Conservation (phyloP, 2,113 vertebrate genomes). For the Heterocephalus glaber region DNA sequence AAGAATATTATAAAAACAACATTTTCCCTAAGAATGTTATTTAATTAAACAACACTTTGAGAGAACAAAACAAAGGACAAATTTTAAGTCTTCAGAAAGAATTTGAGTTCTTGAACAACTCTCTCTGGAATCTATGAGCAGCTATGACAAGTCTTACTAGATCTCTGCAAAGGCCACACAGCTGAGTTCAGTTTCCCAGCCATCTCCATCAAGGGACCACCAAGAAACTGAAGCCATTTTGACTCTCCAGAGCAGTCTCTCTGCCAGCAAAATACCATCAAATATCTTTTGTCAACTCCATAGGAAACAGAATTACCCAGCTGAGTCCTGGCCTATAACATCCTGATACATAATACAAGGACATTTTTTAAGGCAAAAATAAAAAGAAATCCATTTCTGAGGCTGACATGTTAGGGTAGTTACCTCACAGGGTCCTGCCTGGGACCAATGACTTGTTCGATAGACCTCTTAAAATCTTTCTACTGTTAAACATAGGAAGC, state of each 20-base stretch:
- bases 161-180: not conserved
- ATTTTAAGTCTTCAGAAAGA: constrained; percentile 19
- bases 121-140: not conserved
- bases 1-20: not conserved
- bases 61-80: not conserved
- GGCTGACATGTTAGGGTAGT: not conserved
- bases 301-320: not conserved
- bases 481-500: not conserved
- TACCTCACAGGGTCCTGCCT: not conserved
- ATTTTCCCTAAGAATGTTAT: not conserved
- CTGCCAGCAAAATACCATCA: not conserved
- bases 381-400: not conserved
- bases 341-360: not conserved
- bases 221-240: not conserved
- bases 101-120: not conserved
- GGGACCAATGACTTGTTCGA: not conserved
- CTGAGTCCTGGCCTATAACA: not conserved
- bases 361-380: not conserved
- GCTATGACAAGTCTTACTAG: not conserved
- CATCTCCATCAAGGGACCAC: not conserved
- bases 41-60: constrained; percentile 2
- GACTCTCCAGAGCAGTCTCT: not conserved
- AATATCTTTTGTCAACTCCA: not conserved
- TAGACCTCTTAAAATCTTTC: not conserved
- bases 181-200: not conserved